Percentiles rank a stretch among this genome's conserved stretches.
Evolutionary conservation across 1,140 invertebrate genomes (phyloP).

Genomic region (Hestina assimilis): DNA sequence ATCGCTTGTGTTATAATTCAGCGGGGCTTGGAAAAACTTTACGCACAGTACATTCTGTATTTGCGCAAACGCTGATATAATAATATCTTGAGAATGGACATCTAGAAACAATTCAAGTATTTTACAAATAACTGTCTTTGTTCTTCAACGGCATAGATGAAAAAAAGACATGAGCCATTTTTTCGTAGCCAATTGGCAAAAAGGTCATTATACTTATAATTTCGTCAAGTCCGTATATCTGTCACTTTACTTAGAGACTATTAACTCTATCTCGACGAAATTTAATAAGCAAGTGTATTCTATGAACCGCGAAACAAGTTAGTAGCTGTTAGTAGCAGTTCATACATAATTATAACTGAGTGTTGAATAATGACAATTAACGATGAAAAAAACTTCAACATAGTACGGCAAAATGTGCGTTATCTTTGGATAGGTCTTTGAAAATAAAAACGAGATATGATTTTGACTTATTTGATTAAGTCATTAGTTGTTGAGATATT

Average conservation of each 20-base stretch:
- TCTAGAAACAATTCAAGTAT: slow-evolving; percentile 29
- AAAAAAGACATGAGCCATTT: neutral
- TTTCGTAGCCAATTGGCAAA: neutral
- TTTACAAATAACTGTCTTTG: no score
- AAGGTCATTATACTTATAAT: neutral
- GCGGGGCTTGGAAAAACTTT: slow-evolving; percentile 51
- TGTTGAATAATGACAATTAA: neutral
- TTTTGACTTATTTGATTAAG: no score
- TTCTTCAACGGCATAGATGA: no score
- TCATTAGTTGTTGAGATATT: no score
- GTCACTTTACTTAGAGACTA: no score
- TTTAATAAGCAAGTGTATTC: no score
- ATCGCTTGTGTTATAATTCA: slow-evolving; percentile 23
- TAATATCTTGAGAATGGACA: slow-evolving; percentile 54
- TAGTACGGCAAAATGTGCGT: neutral
- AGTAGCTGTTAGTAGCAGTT: neutral
- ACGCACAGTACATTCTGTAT: slow-evolving; percentile 55
- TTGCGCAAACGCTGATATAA: slow-evolving; percentile 35
- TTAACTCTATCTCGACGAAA: no score
- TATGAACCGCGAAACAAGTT: neutral
- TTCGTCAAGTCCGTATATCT: neutral
- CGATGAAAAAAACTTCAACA: neutral
- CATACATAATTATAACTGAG: neutral
- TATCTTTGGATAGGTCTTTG: no score
- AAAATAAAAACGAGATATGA: neutral